phyloP scores from a whole-genome alignment of 2,113 vertebrate genomes.

The Oncorhynchus tshawytscha region DNA sequence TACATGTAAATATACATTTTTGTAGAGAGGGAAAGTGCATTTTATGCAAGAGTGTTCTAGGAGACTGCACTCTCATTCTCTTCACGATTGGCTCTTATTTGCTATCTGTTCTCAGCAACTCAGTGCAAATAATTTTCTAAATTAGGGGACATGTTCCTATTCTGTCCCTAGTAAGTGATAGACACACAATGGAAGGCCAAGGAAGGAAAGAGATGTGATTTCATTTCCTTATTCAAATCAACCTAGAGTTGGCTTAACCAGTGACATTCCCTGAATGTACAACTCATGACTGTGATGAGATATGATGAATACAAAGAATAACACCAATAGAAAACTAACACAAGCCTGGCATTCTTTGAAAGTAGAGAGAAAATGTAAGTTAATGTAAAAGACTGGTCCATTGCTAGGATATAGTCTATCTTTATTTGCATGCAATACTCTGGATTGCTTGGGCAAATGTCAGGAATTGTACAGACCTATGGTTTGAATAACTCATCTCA shows the following conservation, averaged over 20 bases:
- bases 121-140: slow-evolving; percentile 92
- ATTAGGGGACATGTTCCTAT: slow-evolving; percentile 87
- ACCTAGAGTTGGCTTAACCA: slow-evolving; percentile 26
- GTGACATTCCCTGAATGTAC: slow-evolving; percentile 34
- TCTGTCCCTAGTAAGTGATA: slow-evolving; percentile 84
- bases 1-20: neutral
- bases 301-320: neutral
- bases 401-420: neutral
- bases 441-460: slow-evolving; percentile 29
- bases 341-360: slow-evolving; percentile 24
- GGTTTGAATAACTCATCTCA: neutral
- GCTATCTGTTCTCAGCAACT: slow-evolving; percentile 83
- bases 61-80: slow-evolving; percentile 44
- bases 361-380: slow-evolving; percentile 1
- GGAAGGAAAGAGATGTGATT: slow-evolving; percentile 76
- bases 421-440: slow-evolving; percentile 6
- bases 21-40: slow-evolving; percentile 27
- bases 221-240: slow-evolving; percentile 92
- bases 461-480: neutral
- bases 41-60: slow-evolving; percentile 27
- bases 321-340: slow-evolving; percentile 31
- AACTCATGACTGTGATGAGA: slow-evolving; percentile 14
- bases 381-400: neutral
- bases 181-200: slow-evolving; percentile 86
- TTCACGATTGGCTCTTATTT: slow-evolving; percentile 77